Conservation (phyloP, 2,113 vertebrate species). For the Cyanoderma ruficeps region DNA sequence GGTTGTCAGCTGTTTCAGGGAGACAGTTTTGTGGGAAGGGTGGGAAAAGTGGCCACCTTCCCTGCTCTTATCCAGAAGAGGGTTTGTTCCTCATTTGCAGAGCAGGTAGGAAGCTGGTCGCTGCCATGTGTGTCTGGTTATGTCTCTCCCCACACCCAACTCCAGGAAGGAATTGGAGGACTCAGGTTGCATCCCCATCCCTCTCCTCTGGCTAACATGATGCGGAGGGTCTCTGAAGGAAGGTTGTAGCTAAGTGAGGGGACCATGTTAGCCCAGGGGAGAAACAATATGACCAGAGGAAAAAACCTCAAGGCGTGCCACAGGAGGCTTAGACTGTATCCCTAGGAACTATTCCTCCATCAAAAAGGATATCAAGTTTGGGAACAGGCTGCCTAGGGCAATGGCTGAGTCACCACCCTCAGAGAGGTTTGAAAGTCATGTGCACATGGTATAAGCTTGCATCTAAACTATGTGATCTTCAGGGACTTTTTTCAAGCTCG, state of each 20-base stretch:
- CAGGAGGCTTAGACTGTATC: not conserved
- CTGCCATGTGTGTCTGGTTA: fast-evolving
- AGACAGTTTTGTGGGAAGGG: not conserved
- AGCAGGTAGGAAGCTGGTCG: fast-evolving
- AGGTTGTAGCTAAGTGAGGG: not conserved
- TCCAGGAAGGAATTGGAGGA: not conserved
- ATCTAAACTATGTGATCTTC: not conserved
- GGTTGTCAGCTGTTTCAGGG: not conserved
- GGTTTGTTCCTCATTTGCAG: not conserved
- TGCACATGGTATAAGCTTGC: not conserved
- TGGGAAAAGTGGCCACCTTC: not conserved
- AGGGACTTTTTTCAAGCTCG: not conserved
- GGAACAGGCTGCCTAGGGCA: not conserved
- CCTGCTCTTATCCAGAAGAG: not conserved
- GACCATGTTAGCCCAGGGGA: not conserved
- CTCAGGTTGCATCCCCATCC: not conserved
- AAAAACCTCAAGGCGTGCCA: fast-evolving
- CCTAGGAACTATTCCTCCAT: not conserved
- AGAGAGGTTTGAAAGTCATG: not conserved
- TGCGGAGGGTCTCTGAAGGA: not conserved
- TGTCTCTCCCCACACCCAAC: not conserved
- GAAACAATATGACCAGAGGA: not conserved
- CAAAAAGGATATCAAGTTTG: not conserved
- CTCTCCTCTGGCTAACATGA: not conserved
- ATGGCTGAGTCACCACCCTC: too few species aligned